These are phyloP conservation scores for Sterna hirundo DNA, from an alignment of 2,113 vertebrate genomes.

Conservation along the genomic window DNA sequence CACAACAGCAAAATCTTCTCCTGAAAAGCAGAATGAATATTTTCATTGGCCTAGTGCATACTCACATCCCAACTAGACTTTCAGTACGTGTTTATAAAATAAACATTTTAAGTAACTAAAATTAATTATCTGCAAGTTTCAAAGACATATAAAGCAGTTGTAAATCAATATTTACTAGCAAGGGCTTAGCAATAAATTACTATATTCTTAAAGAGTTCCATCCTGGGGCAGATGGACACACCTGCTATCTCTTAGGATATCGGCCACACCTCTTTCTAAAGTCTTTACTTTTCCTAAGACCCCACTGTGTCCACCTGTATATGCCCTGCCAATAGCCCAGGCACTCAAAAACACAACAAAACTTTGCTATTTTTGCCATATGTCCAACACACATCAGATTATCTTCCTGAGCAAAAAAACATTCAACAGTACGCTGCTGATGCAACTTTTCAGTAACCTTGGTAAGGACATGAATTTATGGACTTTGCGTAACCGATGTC, in stretches of 20 bases:
- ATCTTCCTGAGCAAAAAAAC: background rate
- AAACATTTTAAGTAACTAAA: background rate
- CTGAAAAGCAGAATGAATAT: constrained; percentile 74
- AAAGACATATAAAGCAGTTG: background rate
- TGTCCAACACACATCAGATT: background rate
- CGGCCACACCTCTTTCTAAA: background rate
- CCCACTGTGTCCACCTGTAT: background rate
- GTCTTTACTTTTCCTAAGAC: background rate
- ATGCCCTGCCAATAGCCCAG: background rate
- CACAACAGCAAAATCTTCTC: constrained; percentile 98
- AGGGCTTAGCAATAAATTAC: background rate
- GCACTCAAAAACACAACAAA: background rate
- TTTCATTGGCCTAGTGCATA: constrained; percentile 27
- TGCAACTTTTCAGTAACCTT: background rate
- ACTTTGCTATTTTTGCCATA: background rate
- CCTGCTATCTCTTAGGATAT: background rate
- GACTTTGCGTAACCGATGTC: background rate
- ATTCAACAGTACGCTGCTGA: background rate
- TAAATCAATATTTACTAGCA: background rate
- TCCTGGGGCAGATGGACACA: background rate
- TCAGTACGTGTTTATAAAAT: background rate
- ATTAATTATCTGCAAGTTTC: background rate
- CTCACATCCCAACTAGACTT: background rate
- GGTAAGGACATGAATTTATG: background rate
- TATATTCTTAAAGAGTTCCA: background rate